Percentiles rank a stretch among this genome's conserved stretches.
Evolutionary conservation across 2,113 vertebrate species (phyloP).

Genomic region (Narcine bancroftii): DNA sequence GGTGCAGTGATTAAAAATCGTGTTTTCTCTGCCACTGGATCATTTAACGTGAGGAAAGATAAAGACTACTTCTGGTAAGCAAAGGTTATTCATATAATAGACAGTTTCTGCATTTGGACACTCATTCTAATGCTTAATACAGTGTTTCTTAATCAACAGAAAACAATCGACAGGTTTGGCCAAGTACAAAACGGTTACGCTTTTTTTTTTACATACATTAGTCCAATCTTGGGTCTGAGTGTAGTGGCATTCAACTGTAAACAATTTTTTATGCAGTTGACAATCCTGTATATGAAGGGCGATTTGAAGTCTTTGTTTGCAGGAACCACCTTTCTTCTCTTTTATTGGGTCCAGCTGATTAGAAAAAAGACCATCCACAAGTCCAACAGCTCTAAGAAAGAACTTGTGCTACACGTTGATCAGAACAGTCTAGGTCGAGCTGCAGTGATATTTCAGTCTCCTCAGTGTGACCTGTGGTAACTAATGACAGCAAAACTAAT

Average conservation of each 20-base stretch:
- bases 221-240: slow-evolving; percentile 63
- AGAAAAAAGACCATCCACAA: slow-evolving; percentile 43
- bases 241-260: slow-evolving; percentile 94
- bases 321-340: slow-evolving; percentile 58
- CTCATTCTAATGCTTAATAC: slow-evolving; percentile 48
- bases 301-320: slow-evolving; percentile 52
- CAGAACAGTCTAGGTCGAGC: slow-evolving; percentile 74
- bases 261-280: slow-evolving; percentile 81
- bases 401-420: slow-evolving; percentile 77
- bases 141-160: slow-evolving; percentile 60
- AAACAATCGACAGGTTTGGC: slow-evolving; percentile 49
- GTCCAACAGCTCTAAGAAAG: slow-evolving; percentile 51
- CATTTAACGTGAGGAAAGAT: slow-evolving; percentile 71
- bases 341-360: slow-evolving; percentile 52
- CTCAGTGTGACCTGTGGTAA: slow-evolving; percentile 55
- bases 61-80: slow-evolving; percentile 67
- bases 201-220: slow-evolving; percentile 57
- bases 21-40: neutral
- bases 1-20: neutral
- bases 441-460: slow-evolving; percentile 55
- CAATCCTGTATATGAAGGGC: slow-evolving; percentile 16
- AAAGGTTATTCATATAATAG: slow-evolving; percentile 71
- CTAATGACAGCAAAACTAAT: slow-evolving; percentile 70
- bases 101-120: slow-evolving; percentile 49
- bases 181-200: slow-evolving; percentile 57